Conservation (phyloP, 2,888 invertebrate species). For the Nyleta sp. region DNA sequence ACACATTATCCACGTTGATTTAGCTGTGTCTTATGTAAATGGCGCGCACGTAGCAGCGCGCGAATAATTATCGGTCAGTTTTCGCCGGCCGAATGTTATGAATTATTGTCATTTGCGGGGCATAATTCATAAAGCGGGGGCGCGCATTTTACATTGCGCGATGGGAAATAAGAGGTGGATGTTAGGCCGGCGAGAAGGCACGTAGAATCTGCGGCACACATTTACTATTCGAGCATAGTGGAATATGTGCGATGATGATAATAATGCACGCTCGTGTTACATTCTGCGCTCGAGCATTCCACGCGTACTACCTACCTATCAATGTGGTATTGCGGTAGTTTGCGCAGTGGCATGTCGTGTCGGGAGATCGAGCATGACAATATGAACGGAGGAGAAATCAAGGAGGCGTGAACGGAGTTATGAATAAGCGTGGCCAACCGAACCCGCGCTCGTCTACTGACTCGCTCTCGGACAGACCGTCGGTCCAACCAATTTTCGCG, state of each 20-base stretch:
- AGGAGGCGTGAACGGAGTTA: slow-evolving; percentile 74
- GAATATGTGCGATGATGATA: slow-evolving; percentile 67
- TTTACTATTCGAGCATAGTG: slow-evolving; percentile 45
- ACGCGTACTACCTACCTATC: slow-evolving; percentile 64
- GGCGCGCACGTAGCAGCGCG: slow-evolving; percentile 24
- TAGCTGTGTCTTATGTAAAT: slow-evolving; percentile 48
- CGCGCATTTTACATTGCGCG: neutral
- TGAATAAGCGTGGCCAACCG: slow-evolving; percentile 70
- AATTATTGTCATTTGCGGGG: slow-evolving; percentile 8
- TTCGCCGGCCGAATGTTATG: neutral
- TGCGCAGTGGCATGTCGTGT: slow-evolving; percentile 68
- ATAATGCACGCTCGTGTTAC: slow-evolving; percentile 71
- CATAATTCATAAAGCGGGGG: neutral
- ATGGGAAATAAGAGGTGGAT: slow-evolving; percentile 35
- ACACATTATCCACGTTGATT: slow-evolving; percentile 44
- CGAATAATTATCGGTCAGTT: slow-evolving; percentile 50
- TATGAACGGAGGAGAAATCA: slow-evolving; percentile 71
- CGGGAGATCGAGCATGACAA: slow-evolving; percentile 73
- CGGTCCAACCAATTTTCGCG: slow-evolving; percentile 14
- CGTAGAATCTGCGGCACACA: slow-evolving; percentile 52
- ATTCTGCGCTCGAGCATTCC: slow-evolving; percentile 65
- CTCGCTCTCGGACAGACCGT: slow-evolving; percentile 22
- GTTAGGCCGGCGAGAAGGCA: slow-evolving; percentile 51
- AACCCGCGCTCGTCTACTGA: slow-evolving; percentile 33
- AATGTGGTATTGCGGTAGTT: slow-evolving; percentile 68